phyloP scores from a whole-genome alignment of 2,113 vertebrate genomes.

The Anser brachyrhynchus region DNA sequence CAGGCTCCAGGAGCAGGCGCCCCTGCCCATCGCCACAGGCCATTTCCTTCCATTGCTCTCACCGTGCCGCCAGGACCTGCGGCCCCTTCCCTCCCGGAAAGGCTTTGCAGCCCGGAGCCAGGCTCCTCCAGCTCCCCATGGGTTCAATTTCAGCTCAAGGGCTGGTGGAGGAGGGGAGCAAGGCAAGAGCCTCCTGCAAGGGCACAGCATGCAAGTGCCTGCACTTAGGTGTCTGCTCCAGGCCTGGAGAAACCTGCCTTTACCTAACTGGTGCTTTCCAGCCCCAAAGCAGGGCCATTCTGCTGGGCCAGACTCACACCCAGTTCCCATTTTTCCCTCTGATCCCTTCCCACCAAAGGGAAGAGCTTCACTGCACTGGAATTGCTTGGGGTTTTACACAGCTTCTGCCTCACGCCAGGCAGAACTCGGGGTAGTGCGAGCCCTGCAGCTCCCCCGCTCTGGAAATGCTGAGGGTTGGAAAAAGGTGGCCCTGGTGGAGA shows the following conservation, averaged over 20 bases:
- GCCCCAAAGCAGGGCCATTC: not conserved
- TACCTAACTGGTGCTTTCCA: not conserved
- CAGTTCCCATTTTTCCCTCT: not conserved
- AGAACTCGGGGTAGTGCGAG: not conserved
- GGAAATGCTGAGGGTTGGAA: not conserved
- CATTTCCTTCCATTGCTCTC: constrained; percentile 66
- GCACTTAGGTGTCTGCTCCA: not conserved
- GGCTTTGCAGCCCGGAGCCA: not conserved
- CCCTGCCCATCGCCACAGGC: constrained; percentile 47
- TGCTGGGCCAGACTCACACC: not conserved
- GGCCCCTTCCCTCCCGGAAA: constrained; percentile 52
- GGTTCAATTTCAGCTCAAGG: not conserved
- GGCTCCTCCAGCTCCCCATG: not conserved
- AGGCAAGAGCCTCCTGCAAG: constrained; percentile 19
- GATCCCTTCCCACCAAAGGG: not conserved
- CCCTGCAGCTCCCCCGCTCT: not conserved
- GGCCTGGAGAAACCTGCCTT: constrained; percentile 2
- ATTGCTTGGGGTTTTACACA: not conserved
- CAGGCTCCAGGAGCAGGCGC: not conserved
- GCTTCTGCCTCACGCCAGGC: not conserved
- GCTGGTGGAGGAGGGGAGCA: not conserved
- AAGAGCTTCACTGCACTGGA: not conserved
- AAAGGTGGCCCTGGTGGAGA: not conserved
- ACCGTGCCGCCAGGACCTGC: not conserved
- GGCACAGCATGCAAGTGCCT: not conserved